Evolutionary conservation across 2,888 invertebrate genomes (phyloP).

Genomic region (Nemoura dubitans): DNA sequence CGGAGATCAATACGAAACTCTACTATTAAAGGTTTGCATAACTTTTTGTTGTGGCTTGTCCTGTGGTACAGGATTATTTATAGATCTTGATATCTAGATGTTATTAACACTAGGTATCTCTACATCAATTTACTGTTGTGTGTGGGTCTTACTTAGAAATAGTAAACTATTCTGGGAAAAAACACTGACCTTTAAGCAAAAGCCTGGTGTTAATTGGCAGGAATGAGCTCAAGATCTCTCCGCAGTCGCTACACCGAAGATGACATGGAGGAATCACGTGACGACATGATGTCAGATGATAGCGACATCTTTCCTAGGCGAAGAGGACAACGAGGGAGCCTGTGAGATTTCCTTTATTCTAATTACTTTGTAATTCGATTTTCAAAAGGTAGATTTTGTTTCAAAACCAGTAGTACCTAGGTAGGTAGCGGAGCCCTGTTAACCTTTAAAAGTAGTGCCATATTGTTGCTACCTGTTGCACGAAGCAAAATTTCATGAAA

Average conservation of each 20-base stretch:
- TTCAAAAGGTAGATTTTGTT: too few relatives aligned
- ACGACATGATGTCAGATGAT: conserved; percentile 32
- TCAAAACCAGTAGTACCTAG: too few relatives aligned
- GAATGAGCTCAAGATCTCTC: conserved; percentile 9
- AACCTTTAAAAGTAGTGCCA: too few relatives aligned
- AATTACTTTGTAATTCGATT: too few relatives aligned
- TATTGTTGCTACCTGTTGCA: too few relatives aligned
- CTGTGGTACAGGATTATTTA: too few relatives aligned
- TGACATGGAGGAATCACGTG: conserved; percentile 23
- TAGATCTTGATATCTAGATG: too few relatives aligned
- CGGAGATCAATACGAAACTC: background rate
- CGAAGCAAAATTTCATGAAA: too few relatives aligned
- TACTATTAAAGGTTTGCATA: conserved; percentile 7
- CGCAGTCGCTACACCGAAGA: conserved; percentile 20
- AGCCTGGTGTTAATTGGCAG: background rate
- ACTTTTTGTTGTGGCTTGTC: background rate
- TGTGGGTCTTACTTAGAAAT: too few relatives aligned
- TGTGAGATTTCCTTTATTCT: background rate
- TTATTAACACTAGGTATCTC: too few relatives aligned
- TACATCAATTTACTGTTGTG: too few relatives aligned
- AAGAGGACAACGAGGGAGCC: background rate
- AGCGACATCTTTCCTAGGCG: conserved; percentile 17
- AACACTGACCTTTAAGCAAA: background rate
- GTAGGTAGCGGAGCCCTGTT: too few relatives aligned
- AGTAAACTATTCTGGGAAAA: background rate